phyloP scores from a whole-genome alignment of 2,797 vertebrate genomes.

The Leptatherina wallacei region DNA sequence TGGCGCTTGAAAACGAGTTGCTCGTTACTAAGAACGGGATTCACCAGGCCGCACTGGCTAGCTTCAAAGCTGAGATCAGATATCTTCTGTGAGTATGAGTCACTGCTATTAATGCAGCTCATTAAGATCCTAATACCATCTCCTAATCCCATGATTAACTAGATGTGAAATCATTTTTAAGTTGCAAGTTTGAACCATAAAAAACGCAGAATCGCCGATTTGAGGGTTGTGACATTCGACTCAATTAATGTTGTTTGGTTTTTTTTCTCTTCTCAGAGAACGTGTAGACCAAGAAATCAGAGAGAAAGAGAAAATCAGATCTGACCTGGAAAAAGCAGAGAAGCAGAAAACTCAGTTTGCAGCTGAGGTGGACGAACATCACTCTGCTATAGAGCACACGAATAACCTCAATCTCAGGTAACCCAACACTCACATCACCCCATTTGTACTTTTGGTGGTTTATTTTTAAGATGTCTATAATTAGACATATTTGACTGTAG shows the following conservation, averaged over 20 bases:
- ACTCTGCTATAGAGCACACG: constrained; percentile 90
- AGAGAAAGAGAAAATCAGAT: constrained; percentile 92
- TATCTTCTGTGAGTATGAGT: constrained; percentile 89
- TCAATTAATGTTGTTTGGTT: neutral
- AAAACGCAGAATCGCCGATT: neutral
- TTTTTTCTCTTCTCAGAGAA: constrained; percentile 79
- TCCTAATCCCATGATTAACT: neutral
- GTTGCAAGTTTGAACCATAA: neutral
- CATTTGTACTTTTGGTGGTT: neutral
- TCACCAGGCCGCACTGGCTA: constrained; percentile 91
- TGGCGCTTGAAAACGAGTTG: constrained; percentile 94
- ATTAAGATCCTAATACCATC: neutral
- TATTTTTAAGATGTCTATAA: neutral
- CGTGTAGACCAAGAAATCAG: constrained; percentile 87
- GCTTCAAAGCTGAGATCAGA: constrained; percentile 94
- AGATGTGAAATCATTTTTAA: neutral
- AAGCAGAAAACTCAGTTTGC: constrained; percentile 92
- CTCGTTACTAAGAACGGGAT: constrained; percentile 90
- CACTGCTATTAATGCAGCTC: neutral
- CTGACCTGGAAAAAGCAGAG: constrained; percentile 92
- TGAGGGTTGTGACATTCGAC: neutral
- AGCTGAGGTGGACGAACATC: constrained; percentile 93
- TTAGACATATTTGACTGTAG: neutral
- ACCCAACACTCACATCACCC: neutral
- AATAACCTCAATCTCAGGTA: constrained; percentile 83